These are phyloP conservation scores for Drosophila monieri DNA, from an alignment of 2,888 invertebrate genomes.

Conservation along the genomic window DNA sequence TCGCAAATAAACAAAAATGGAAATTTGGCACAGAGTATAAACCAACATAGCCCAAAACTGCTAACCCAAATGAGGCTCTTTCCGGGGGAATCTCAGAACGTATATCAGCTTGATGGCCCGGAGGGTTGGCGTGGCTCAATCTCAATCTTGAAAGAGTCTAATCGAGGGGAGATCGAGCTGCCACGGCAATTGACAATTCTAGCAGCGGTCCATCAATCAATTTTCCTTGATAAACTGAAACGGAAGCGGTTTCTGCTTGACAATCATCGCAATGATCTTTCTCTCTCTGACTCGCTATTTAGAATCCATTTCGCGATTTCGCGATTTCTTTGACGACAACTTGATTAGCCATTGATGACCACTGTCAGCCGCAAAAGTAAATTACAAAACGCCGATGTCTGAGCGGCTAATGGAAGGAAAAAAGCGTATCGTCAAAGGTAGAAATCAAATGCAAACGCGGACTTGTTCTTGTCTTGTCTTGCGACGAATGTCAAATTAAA, in stretches of 20 bases:
- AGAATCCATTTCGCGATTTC: slow-evolving; percentile 73
- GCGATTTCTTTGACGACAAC: slow-evolving; percentile 76
- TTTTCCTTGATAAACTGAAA: slow-evolving; percentile 75
- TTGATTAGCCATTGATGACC: slow-evolving; percentile 66
- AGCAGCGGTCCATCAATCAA: slow-evolving; percentile 55
- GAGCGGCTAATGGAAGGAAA: slow-evolving; percentile 16
- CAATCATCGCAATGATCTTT: slow-evolving; percentile 61
- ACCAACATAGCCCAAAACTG: slow-evolving; percentile 41
- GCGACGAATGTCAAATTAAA: slow-evolving; percentile 65
- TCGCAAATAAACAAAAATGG: slow-evolving; percentile 68
- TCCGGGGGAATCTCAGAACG: background rate
- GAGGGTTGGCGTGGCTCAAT: slow-evolving; percentile 28
- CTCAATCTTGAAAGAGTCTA: slow-evolving; percentile 3
- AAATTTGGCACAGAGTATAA: slow-evolving; percentile 61
- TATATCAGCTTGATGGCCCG: slow-evolving; percentile 4
- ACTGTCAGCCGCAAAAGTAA: slow-evolving; percentile 71
- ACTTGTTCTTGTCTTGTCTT: slow-evolving; percentile 22
- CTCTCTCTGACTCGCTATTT: slow-evolving; percentile 46
- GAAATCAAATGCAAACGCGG: slow-evolving; percentile 21
- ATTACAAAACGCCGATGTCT: slow-evolving; percentile 59
- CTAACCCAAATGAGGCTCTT: slow-evolving; percentile 37
- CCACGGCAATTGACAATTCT: slow-evolving; percentile 33
- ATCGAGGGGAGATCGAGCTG: slow-evolving; percentile 2
- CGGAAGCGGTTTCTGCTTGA: slow-evolving; percentile 76
- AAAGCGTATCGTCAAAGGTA: slow-evolving; percentile 18